These are phyloP conservation scores for Hyaena hyaena DNA, from an alignment of 2,113 vertebrate genomes.

Conservation along the genomic window DNA sequence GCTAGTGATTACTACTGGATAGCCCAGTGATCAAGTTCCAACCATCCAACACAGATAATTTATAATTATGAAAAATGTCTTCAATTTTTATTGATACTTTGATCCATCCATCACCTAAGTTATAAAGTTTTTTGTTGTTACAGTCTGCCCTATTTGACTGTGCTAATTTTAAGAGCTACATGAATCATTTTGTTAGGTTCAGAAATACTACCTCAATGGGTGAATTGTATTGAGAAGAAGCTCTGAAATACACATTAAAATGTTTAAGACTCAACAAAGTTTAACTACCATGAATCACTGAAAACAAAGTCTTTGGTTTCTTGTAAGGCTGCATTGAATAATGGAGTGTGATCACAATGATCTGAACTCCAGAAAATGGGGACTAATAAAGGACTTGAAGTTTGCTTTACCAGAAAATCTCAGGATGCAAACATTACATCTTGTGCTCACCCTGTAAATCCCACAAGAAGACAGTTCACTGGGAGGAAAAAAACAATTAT, in stretches of 20 bases:
- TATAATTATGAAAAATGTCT: background rate
- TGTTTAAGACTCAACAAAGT: background rate
- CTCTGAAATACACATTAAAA: background rate
- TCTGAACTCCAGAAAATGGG: conserved; percentile 62
- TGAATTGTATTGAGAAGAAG: background rate
- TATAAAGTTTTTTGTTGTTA: background rate
- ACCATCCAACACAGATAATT: background rate
- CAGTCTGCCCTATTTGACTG: background rate
- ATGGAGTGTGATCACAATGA: background rate
- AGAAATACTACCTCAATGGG: background rate
- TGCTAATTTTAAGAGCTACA: background rate
- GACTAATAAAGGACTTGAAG: conserved; percentile 72
- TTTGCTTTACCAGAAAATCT: conserved; percentile 78
- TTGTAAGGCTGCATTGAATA: conserved; percentile 51
- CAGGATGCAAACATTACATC: conserved; percentile 43
- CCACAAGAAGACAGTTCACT: background rate
- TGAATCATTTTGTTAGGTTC: background rate
- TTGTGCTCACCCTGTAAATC: conserved; percentile 70
- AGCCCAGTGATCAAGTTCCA: background rate
- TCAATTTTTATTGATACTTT: background rate
- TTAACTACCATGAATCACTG: background rate
- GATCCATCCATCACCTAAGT: background rate
- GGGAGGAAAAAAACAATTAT: background rate
- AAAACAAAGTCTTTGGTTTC: conserved; percentile 38
- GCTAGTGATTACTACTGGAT: background rate